A percentile compares a stretch with the other conserved stretches of the same genome.
Conservation (phyloP, 2,888 invertebrate species). For the Drosophila seclusa region DNA sequence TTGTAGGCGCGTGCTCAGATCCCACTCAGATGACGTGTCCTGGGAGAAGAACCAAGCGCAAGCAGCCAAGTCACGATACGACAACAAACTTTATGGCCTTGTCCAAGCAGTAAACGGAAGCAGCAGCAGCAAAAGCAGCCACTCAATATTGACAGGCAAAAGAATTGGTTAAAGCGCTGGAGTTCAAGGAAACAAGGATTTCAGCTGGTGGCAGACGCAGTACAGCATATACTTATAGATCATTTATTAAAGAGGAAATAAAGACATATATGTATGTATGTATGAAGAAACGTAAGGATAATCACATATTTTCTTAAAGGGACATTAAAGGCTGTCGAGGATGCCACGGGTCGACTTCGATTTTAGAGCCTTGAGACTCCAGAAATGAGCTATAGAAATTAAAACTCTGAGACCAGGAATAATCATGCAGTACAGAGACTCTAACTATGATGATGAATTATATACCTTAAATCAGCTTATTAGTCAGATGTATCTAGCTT, state of each 20-base stretch:
- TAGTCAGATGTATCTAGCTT: neutral
- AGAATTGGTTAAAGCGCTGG: constrained; percentile 5
- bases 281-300: neutral
- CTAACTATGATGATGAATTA: neutral
- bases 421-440: neutral
- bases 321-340: neutral
- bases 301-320: neutral
- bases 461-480: neutral
- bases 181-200: constrained; percentile 4
- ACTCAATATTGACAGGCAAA: constrained; percentile 49
- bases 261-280: neutral
- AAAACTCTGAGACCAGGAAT: neutral
- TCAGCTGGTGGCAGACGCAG: neutral
- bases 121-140: constrained; percentile 23
- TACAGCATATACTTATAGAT: neutral
- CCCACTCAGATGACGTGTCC: constrained; percentile 1
- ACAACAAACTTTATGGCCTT: constrained; percentile 51
- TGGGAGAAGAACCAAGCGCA: constrained; percentile 6
- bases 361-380: neutral
- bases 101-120: constrained; percentile 38
- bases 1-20: constrained; percentile 65
- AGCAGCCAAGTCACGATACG: constrained; percentile 26
- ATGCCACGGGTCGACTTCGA: neutral
- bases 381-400: neutral
- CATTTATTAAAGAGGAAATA: neutral